A percentile compares a stretch with the other conserved stretches of the same genome.
phyloP scores from a whole-genome alignment of 2,888 invertebrate genomes.

The Emmelina monodactyla region DNA sequence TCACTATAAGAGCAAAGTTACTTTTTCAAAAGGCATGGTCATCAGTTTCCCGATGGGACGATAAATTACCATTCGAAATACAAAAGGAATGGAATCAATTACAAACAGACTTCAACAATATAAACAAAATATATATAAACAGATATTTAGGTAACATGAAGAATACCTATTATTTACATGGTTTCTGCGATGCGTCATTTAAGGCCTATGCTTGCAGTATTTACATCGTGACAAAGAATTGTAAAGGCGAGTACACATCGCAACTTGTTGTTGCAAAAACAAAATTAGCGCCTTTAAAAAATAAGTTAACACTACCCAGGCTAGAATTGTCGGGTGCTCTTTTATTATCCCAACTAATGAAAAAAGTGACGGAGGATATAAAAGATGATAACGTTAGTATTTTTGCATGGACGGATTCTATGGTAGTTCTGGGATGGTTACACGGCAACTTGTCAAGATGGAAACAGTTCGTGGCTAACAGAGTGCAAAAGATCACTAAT shows the following conservation, averaged over 20 bases:
- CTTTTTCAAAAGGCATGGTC: constrained; percentile 10
- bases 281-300: neutral
- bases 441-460: constrained; percentile 10
- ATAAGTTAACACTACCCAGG: constrained; percentile 1
- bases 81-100: no score
- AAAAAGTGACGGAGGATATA: neutral
- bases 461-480: constrained; percentile 7
- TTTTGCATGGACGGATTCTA: constrained; percentile 11
- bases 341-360: constrained; percentile 1
- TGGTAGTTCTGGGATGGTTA: constrained; percentile 12
- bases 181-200: neutral
- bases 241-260: neutral
- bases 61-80: constrained; percentile 1
- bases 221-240: neutral
- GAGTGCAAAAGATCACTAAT: constrained; percentile 9
- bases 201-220: neutral
- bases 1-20: constrained; percentile 7
- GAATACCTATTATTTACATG: neutral
- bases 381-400: constrained; percentile 2
- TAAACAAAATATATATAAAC: no score
- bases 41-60: neutral
- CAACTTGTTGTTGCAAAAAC: neutral
- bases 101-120: no score
- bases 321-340: neutral
- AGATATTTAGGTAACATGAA: neutral